Base-by-base conservation (phyloP, 2,888 invertebrate genomes). In the Thymelicus sylvestris region DNA sequence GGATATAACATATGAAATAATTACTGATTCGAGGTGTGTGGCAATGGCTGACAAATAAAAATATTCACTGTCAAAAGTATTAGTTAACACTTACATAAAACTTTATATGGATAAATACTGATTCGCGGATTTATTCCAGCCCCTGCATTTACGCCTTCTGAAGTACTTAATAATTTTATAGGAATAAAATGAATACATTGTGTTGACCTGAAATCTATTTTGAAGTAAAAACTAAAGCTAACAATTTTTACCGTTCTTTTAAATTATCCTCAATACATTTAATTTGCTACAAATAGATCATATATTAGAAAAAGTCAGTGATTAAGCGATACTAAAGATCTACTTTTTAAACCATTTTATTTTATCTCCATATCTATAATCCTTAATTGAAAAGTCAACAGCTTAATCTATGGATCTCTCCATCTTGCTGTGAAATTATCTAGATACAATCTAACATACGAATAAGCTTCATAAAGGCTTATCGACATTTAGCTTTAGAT, bases 401-500 rank as follows among this genome's bases (percentile, higher is more conserved):
- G 64, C 41, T 69, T 69, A 69, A 69, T 69, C 69, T 69, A 69
- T 64, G 69, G 64, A 69, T 69, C 63, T 59, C 39, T 59, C 38
- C 39, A 64, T 64, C 63, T 69, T 64, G 69, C 69, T 69, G 64
- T 69, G 57, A 69, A 69, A 69, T 57, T 57, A 59, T 69, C 69
- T 57, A 64, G 69, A 64, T 64, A 38, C 64, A 59, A 69, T 69
- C 69, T 64, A 48, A 64, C 62, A 47, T 47, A 69, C 38, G 55
- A 55, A 69, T 59, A 19, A 55, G 19, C 59, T 59, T 59, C 38
- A 63, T 63, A 68, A 68, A 63, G 19, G 55, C 57, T 62, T 68
- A 68, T 68, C 68, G 63, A 63, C 63, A 63, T 68, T 68, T 68
- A 47, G 62, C 62, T 68, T 31, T 48, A 41, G 62, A 62, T 62